Evolutionary conservation across 2,888 invertebrate species (phyloP).

Genomic region (Cheiracanthium punctorium): DNA sequence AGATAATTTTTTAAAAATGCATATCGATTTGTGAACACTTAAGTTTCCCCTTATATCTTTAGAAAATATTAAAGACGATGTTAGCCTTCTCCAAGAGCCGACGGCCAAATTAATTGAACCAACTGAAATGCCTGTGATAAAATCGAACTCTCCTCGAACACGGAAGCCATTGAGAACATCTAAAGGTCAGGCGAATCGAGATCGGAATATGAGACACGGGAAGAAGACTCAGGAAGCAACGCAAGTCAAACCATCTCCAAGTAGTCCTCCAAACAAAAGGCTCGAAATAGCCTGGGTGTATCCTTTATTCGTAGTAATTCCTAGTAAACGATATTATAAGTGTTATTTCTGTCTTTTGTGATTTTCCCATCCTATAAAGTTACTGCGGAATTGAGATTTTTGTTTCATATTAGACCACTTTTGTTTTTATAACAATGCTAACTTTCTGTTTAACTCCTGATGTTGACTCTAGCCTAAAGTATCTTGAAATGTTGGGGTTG

Average conservation of each 20-base stretch:
- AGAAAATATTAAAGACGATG: constrained; percentile 42
- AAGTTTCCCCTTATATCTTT: neutral
- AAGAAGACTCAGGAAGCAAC: constrained; percentile 43
- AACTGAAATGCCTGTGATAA: constrained; percentile 12
- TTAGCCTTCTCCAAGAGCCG: constrained; percentile 29
- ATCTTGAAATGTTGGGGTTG: no score
- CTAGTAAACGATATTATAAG: no score
- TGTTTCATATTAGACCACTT: no score
- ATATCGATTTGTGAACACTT: no score
- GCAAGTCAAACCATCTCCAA: constrained; percentile 15
- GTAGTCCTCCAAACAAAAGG: constrained; percentile 86
- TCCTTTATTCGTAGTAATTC: constrained; percentile 80
- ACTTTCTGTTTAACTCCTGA: no score
- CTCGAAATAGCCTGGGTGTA: constrained; percentile 95
- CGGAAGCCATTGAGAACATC: constrained; percentile 24
- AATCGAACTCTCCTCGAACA: constrained; percentile 23
- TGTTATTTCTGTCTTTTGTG: no score
- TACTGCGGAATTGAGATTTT: no score
- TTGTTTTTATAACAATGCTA: no score
- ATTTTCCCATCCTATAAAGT: neutral
- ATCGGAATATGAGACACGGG: constrained; percentile 25
- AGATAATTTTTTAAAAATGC: no score
- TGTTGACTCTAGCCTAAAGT: no score
- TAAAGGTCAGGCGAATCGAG: constrained; percentile 39
- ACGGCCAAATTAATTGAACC: constrained; percentile 29